Evolutionary conservation across 64 coral and sea anemone species (phyloP).

Genomic region (Anthopleura sola): DNA sequence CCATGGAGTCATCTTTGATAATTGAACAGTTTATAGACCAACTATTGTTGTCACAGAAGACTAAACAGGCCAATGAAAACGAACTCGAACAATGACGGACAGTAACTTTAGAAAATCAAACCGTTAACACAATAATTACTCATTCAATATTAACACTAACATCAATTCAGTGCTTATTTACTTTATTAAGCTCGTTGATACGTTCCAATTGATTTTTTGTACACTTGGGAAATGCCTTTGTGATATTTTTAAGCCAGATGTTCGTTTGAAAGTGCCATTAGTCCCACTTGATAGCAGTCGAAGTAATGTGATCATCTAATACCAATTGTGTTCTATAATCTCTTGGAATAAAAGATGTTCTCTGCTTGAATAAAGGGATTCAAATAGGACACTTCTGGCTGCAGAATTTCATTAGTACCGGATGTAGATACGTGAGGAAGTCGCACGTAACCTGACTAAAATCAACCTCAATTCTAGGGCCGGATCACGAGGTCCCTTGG

Average conservation of each 20-base stretch:
- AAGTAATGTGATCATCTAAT: background rate
- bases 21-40: background rate
- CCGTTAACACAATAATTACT: background rate
- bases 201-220: background rate
- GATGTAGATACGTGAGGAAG: too few relatives aligned
- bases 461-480: too few relatives aligned
- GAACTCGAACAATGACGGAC: background rate
- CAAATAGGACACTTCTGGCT: too few relatives aligned
- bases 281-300: background rate
- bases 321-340: background rate
- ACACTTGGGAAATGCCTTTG: background rate
- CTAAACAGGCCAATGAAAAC: background rate
- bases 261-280: background rate
- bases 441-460: too few relatives aligned
- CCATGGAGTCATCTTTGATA: background rate
- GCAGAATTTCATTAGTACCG: too few relatives aligned
- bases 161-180: background rate
- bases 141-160: background rate
- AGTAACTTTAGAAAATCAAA: constrained; percentile 4
- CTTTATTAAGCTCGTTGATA: background rate
- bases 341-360: background rate
- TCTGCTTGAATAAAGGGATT: background rate
- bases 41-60: background rate
- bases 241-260: background rate
- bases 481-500: too few relatives aligned